A percentile compares a stretch with the other conserved stretches of the same genome.
Conservation (phyloP, 2,797 vertebrate genomes). For the Pantherophis vulpinus region DNA sequence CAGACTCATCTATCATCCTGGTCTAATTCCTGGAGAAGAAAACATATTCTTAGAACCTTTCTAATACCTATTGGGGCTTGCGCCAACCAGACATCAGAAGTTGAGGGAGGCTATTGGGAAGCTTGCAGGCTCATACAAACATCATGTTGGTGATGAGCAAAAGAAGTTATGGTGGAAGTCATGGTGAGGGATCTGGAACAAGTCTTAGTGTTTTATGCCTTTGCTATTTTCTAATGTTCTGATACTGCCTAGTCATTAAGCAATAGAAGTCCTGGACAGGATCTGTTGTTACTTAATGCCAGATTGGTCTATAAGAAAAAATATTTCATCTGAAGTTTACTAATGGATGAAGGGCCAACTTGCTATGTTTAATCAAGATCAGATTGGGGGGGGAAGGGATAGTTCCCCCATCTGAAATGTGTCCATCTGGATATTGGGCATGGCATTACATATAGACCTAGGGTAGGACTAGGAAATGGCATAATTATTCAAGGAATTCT, state of each 20-base stretch:
- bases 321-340: background rate
- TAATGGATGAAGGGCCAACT: background rate
- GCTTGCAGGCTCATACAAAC: background rate
- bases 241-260: no score
- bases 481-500: background rate
- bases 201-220: no score
- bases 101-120: background rate
- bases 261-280: no score
- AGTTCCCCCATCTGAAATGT: background rate
- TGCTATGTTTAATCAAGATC: background rate
- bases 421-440: background rate
- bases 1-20: background rate
- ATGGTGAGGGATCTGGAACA: no score
- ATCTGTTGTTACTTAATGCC: no score
- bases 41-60: background rate
- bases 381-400: background rate
- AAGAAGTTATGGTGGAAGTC: no score
- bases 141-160: background rate
- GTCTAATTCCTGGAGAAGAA: background rate
- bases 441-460: background rate
- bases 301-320: no score
- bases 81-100: background rate
- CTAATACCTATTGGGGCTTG: background rate
- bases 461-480: background rate
- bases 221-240: no score